phyloP scores from a whole-genome alignment of 2,888 invertebrate genomes.

The Meiosimyza platycephala region DNA sequence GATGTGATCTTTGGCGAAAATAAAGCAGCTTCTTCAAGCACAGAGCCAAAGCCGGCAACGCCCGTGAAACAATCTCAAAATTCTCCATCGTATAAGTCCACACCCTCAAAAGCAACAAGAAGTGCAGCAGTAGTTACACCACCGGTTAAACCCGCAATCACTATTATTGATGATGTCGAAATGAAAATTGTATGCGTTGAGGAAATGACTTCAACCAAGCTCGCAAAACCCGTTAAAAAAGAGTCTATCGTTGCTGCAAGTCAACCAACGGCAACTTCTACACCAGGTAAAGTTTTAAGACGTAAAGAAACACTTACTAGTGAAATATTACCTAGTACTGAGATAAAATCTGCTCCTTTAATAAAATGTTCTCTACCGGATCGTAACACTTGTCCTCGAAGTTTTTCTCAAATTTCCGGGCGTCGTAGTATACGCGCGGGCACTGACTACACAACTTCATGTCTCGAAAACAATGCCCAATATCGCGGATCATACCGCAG shows the following conservation, averaged over 20 bases:
- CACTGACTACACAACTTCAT: conserved; percentile 53
- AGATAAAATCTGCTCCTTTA: conserved; percentile 49
- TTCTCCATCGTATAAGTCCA: conserved; percentile 32
- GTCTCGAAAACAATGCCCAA: conserved; percentile 51
- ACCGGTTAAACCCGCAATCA: conserved; percentile 36
- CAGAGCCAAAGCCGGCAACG: conserved; percentile 18
- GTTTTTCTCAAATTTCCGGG: conserved; percentile 60
- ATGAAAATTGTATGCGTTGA: conserved; percentile 57
- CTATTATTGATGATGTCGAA: conserved; percentile 53
- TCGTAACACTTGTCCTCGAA: conserved; percentile 48
- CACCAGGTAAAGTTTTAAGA: conserved; percentile 54
- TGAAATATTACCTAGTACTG: conserved; percentile 51
- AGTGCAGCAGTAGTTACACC: background rate
- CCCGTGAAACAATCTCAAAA: conserved; percentile 27
- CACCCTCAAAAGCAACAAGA: conserved; percentile 34
- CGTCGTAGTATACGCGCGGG: conserved; percentile 61
- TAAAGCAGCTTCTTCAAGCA: conserved; percentile 1
- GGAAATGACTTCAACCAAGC: conserved; percentile 51
- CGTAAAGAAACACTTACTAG: conserved; percentile 3
- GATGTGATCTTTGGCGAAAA: conserved; percentile 13
- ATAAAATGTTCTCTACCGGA: conserved; percentile 51
- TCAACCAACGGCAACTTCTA: conserved; percentile 58
- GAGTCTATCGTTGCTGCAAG: background rate
- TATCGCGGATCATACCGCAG: conserved; percentile 59
- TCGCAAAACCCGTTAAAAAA: conserved; percentile 28